Conservation (phyloP, 2,113 vertebrate genomes). For the Phalacrocorax pelagicus region DNA sequence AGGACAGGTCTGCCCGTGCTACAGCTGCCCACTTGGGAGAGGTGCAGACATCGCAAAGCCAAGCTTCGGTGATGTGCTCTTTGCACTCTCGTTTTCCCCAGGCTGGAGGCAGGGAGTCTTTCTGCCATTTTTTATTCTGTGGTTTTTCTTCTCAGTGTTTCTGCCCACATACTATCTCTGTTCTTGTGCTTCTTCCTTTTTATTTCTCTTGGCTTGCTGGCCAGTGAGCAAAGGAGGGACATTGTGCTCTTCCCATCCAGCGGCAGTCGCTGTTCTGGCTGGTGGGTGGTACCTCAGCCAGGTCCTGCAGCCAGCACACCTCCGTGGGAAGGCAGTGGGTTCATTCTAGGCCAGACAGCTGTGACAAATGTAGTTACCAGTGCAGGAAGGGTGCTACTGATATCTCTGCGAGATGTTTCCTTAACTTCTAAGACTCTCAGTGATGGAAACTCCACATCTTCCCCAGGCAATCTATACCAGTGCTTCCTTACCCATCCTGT, state of each 20-base stretch:
- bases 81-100: not conserved
- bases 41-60: not conserved
- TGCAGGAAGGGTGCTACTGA: not conserved
- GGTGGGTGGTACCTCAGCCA: not conserved
- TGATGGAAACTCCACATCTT: not conserved
- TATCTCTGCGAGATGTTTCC: not conserved
- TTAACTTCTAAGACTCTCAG: not conserved
- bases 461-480: not conserved
- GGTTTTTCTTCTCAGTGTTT: not conserved
- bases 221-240: not conserved
- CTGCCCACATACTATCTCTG: not conserved
- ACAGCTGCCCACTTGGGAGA: not conserved
- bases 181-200: not conserved
- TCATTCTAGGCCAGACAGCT: not conserved
- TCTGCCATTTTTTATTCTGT: not conserved
- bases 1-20: not conserved
- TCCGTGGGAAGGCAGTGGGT: fast-evolving
- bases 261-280: not conserved
- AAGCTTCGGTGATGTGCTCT: fast-evolving
- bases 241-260: not conserved
- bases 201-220: not conserved
- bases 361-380: not conserved
- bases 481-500: not conserved
- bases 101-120: not conserved
- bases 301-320: not conserved